phyloP scores from a whole-genome alignment of 2,888 invertebrate species.

The Himalopsyche japonica region DNA sequence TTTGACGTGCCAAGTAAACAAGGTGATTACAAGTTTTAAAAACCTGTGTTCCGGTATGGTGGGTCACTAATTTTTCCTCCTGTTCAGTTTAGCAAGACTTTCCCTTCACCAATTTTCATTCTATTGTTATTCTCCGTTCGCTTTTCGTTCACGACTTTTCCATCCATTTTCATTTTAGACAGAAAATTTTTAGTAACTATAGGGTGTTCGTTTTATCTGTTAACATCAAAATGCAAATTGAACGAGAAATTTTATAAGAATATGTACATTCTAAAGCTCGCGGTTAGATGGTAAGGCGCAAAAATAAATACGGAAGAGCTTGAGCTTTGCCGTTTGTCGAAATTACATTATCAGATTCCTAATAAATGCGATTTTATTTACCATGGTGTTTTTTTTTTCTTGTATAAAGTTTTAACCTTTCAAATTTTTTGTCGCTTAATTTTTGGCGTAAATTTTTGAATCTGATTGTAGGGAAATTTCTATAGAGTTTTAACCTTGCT shows the following conservation, averaged over 20 bases:
- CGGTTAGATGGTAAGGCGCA: neutral
- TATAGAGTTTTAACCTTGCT: too few relatives aligned
- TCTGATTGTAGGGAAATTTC: too few relatives aligned
- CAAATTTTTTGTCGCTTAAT: too few relatives aligned
- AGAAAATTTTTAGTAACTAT: neutral
- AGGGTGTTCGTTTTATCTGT: constrained; percentile 2
- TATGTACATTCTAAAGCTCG: neutral
- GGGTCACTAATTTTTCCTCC: constrained; percentile 13
- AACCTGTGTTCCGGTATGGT: neutral
- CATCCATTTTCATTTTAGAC: neutral
- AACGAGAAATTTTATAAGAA: constrained; percentile 3
- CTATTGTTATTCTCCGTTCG: constrained; percentile 15
- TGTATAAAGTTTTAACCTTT: neutral
- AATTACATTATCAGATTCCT: neutral
- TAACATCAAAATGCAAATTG: constrained; percentile 17
- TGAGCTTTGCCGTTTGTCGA: neutral
- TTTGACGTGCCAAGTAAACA: constrained; percentile 14
- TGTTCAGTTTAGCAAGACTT: neutral
- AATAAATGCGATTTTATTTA: neutral
- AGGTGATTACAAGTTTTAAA: constrained; percentile 9
- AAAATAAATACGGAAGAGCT: neutral
- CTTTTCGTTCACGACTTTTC: neutral
- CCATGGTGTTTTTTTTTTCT: neutral
- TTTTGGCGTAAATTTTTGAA: too few relatives aligned
- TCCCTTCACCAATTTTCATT: constrained; percentile 17